Evolutionary conservation across 2,888 invertebrate genomes (phyloP).

Genomic region (Meandrusa payeni): DNA sequence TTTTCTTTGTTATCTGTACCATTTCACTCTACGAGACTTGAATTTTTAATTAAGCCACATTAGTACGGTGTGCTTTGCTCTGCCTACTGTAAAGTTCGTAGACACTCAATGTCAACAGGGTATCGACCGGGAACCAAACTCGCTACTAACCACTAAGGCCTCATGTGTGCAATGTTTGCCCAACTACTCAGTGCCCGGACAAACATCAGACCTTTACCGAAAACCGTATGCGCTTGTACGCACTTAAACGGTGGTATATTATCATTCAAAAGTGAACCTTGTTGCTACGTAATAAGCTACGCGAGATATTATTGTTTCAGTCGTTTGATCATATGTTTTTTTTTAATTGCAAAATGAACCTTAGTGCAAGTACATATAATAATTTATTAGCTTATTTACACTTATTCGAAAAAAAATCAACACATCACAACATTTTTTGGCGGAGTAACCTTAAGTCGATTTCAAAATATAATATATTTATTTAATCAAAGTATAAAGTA

Average conservation of each 20-base stretch:
- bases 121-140: constrained; percentile 42
- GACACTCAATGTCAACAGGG: constrained; percentile 39
- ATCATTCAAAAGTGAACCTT: constrained; percentile 1
- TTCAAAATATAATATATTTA: too few species aligned
- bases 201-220: constrained; percentile 43
- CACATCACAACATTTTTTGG: too few species aligned
- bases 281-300: background rate
- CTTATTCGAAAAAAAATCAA: too few species aligned
- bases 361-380: too few species aligned
- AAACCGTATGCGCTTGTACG: background rate
- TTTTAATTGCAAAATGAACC: too few species aligned
- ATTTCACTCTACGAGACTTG: background rate
- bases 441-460: too few species aligned
- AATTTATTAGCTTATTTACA: too few species aligned
- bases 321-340: too few species aligned
- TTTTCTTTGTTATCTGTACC: background rate
- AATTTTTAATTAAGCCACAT: constrained; percentile 15
- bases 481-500: too few species aligned
- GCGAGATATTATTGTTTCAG: too few species aligned
- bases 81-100: constrained; percentile 43
- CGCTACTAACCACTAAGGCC: constrained; percentile 32
- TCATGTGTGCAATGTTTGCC: constrained; percentile 43
- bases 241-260: too few species aligned
- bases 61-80: background rate
- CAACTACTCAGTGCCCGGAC: constrained; percentile 50